These are phyloP conservation scores for Caenorhabditis zanzibari DNA, from an alignment of 2,888 invertebrate species.

Conservation along the genomic window DNA sequence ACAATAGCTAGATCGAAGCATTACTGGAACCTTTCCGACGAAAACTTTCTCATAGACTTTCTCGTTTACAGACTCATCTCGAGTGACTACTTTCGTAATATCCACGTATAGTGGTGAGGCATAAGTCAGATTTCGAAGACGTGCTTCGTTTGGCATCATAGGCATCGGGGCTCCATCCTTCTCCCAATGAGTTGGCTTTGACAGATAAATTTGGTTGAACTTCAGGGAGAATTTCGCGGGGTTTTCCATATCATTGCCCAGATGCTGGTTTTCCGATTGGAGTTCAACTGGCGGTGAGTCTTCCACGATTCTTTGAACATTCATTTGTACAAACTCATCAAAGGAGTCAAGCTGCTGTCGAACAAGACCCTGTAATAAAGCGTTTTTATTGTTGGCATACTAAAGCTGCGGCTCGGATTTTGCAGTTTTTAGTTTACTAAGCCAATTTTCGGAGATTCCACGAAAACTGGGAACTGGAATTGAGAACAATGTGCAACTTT, in stretches of 20 bases:
- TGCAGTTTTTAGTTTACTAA: no score
- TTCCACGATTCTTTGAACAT: constrained; percentile 98
- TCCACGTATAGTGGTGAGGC: constrained; percentile 99
- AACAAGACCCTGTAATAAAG: constrained; percentile 90
- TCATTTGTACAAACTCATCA: constrained; percentile 99
- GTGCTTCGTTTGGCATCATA: constrained; percentile 99
- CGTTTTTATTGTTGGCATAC: no score
- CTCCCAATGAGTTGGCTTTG: constrained; percentile 99
- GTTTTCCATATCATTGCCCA: constrained; percentile 87
- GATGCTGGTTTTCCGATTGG: constrained; percentile 96
- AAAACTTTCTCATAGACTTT: constrained; percentile 88
- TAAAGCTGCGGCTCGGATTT: no score
- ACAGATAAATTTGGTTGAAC: constrained; percentile 98
- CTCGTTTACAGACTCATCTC: constrained; percentile 91
- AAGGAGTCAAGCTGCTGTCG: constrained; percentile 99
- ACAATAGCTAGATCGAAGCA: constrained; percentile 98
- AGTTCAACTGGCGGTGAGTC: constrained; percentile 98
- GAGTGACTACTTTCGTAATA: constrained; percentile 90
- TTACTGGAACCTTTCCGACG: constrained; percentile 96
- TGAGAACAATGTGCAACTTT: no score
- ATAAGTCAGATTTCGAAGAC: constrained; percentile 92
- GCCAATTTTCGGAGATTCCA: no score
- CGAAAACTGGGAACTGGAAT: no score
- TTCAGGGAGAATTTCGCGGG: constrained; percentile 92
- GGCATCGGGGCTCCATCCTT: constrained; percentile 99